These are phyloP conservation scores for Caenorhabditis sp. DNA, from an alignment of 2,888 invertebrate genomes.

Conservation along the genomic window DNA sequence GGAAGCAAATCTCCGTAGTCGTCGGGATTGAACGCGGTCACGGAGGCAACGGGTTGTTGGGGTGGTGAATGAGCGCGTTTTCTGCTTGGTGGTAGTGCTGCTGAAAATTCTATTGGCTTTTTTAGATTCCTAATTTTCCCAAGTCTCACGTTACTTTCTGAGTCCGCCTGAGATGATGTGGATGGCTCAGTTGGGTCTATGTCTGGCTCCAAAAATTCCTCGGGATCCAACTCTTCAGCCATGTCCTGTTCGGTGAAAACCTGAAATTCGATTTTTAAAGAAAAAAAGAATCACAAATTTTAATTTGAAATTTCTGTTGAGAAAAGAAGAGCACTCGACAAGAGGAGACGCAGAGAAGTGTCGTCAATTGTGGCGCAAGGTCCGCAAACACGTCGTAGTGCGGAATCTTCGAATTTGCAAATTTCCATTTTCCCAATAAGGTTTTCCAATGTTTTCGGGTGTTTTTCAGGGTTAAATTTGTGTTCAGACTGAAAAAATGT, in stretches of 20 bases:
- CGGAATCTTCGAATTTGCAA: slow-evolving; percentile 18
- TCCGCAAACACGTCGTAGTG: slow-evolving; percentile 7
- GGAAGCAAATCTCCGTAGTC: slow-evolving; percentile 32
- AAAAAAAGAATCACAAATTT: not conserved
- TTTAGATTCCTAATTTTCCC: not conserved
- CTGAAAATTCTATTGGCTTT: not conserved
- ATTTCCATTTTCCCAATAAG: not conserved
- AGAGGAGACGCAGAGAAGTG: slow-evolving; percentile 34
- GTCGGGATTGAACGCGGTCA: slow-evolving; percentile 37
- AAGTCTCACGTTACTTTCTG: no score
- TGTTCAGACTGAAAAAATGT: not conserved
- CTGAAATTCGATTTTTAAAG: not conserved
- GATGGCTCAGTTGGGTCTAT: not conserved
- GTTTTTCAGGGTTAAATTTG: not conserved
- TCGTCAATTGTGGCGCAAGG: not conserved
- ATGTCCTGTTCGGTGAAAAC: not conserved
- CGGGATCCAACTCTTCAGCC: not conserved
- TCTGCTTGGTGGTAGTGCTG: not conserved
- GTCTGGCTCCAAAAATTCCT: not conserved
- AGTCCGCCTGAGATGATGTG: not conserved
- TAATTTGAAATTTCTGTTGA: no score
- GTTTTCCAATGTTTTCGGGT: not conserved
- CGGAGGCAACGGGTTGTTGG: not conserved
- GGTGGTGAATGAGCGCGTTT: slow-evolving; percentile 7
- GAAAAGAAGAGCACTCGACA: slow-evolving; percentile 8